Base-by-base conservation (phyloP, 2,113 vertebrate genomes). In the Aspiorhynchus laticeps region DNA sequence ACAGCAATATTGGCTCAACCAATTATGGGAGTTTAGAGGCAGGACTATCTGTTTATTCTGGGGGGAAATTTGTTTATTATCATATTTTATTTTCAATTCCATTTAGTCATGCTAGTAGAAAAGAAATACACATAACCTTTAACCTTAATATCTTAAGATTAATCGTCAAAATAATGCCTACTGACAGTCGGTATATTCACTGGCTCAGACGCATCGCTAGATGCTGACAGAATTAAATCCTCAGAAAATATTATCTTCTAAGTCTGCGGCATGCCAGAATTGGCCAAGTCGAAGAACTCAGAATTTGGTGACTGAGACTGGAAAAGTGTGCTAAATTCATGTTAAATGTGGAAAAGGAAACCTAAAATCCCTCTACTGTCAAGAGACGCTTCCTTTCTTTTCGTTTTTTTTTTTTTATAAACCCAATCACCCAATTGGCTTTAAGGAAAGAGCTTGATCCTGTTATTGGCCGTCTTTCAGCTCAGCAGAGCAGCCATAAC, bases 321-420 rank as follows among this genome's bases (percentile, higher is more conserved):
- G 51, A 85, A 84, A 67, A 24, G 74, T 59, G 61, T 61, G 51
- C 53, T 78, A 75, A 26, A 80, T 26, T 21, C 19, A 17, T 71
- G 48, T 83, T 86, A 75, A 80, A 86, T 73, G 63, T 63, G 69
- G 41, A 80, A 84, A 65, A 69, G 78, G 69, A 85, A 89, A 85
- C 19, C 31, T 76, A 67, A 59, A 85, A 73, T 71, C 59, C 59
- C 61, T 85, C 77, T 51, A 48, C 75, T 31, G 83, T 56, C 59
- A 75, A 77, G 71, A 61, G 83, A 69, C 2, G 9, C 74, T 80
- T 74, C 51, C 63, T 51, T 69, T 46, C 43, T 21, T 46, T 63
- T 41, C 6, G 6, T 48, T 26, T 7, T n/a, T 41, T 61, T 63
- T 63, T 61, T 46, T 31, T 77, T 56, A 65, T 69, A 77, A 78